Evolutionary conservation across 2,113 vertebrate genomes (phyloP).

Genomic region (Opisthocomus hoazin): DNA sequence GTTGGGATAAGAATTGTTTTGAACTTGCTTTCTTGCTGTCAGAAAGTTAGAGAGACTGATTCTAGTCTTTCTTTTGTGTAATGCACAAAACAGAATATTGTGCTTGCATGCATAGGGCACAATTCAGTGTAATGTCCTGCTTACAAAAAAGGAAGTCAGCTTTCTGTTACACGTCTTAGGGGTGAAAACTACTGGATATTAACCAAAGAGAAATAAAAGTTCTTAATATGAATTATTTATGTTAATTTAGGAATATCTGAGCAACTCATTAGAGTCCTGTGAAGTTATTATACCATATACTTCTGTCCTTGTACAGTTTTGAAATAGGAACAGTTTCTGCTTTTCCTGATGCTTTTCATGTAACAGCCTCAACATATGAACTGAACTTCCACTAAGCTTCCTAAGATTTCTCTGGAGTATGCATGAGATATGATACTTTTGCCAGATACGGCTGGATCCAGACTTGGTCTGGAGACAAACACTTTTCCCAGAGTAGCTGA

Average conservation of each 20-base stretch:
- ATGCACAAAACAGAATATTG: neutral
- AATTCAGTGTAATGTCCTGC: neutral
- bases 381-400: constrained; percentile 49
- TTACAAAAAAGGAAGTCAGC: neutral
- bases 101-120: neutral
- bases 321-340: constrained; percentile 23
- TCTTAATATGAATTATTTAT: neutral
- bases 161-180: neutral
- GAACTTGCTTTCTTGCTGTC: neutral
- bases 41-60: neutral
- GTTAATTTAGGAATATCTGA: neutral
- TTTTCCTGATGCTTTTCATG: constrained; percentile 49
- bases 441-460: constrained; percentile 48
- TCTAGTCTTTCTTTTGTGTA: neutral
- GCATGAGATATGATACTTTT: constrained; percentile 35
- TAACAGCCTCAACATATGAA: constrained; percentile 50
- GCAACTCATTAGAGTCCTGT: neutral
- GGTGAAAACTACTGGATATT: neutral
- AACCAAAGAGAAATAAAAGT: neutral
- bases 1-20: neutral
- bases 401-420: constrained; percentile 46
- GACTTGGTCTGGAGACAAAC: constrained; percentile 35
- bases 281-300: neutral
- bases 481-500: constrained; percentile 56
- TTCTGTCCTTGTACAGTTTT: neutral